Conservation (phyloP, 2,797 vertebrate genomes). For the Parauchenoglanis punctatus region DNA sequence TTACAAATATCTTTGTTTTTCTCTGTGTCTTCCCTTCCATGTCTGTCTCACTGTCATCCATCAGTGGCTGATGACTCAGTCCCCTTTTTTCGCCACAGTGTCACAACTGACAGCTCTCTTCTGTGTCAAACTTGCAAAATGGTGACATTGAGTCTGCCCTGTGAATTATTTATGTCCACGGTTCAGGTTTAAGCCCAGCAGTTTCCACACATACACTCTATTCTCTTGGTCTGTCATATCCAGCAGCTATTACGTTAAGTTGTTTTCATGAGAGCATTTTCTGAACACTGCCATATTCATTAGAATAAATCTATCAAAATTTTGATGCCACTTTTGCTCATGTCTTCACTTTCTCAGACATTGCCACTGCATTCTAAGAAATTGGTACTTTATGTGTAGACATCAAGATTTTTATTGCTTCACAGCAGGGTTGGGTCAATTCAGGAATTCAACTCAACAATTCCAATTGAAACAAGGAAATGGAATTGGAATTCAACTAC, state of each 20-base stretch:
- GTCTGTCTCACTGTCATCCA: background rate
- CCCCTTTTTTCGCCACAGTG: slow-evolving; percentile 48
- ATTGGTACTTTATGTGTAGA: background rate
- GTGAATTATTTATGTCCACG: slow-evolving; percentile 52
- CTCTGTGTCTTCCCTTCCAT: background rate
- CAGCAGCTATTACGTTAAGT: background rate
- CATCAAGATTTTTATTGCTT: background rate
- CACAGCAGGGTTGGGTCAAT: too few species aligned
- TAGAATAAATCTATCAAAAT: background rate
- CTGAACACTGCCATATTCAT: background rate
- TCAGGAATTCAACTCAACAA: too few species aligned
- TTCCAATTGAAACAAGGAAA: too few species aligned
- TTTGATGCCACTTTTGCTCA: background rate
- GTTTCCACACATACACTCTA: slow-evolving; percentile 7
- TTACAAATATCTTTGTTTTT: background rate
- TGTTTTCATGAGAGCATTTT: background rate
- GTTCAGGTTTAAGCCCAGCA: slow-evolving; percentile 24
- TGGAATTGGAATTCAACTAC: too few species aligned
- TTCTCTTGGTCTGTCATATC: slow-evolving; percentile 10
- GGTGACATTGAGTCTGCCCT: slow-evolving; percentile 48
- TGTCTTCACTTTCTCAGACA: background rate
- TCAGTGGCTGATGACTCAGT: slow-evolving; percentile 21
- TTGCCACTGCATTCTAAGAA: background rate
- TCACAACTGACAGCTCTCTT: slow-evolving; percentile 61
- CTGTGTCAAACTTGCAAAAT: slow-evolving; percentile 50